Evolutionary conservation across 2,888 invertebrate species (phyloP), one percentile per base, ranked within the genome.

Genomic region (Heteropelma amictum): DNA sequence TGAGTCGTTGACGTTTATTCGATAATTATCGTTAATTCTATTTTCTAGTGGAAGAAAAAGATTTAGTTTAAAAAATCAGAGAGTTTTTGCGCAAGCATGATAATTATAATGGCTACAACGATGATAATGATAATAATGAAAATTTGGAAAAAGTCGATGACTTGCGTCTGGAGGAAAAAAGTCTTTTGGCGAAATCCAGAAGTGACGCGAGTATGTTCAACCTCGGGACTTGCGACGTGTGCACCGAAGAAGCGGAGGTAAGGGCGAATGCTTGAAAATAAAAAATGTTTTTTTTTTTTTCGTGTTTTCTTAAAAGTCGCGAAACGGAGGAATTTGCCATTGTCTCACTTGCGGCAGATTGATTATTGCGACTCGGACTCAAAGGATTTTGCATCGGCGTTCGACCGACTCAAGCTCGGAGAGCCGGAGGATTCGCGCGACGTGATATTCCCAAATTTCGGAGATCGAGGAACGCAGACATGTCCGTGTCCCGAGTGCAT

Each of bases 351-450:
- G 14, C 42, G 4, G 10, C 10, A 77, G 77, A 45, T 72, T 21
- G 72, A 72, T 45, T 40, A 68, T 1, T 49, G 69, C 26, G 76
- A 71, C n/a, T 40, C 63, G 53, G 82, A 81, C 21, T 79, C 83
- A 2, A 80, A 64, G n/a, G 83, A 79, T 40, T 81, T 85, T 14
- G 78, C 82, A 0, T 80, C 80, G 5, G 79, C 73, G 0, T 81
- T 87, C 26, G 80, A 85, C 47, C 82, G 84, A 30, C 63, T 83
- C 30, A 73, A 80, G 45, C 63, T 83, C 2, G 79, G 76, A 14
- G 60, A 61, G 68, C 60, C 70, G 17, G 65, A 72, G n/a, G 68
- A 76, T n/a, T 72, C 58, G 30, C 64, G 54, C 14, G 69, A 70
- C 1, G 71, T 42, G 1, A 63, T 63, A 28, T 10, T 63, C 28